Evolutionary conservation across 1,140 invertebrate species (phyloP).

Genomic region (Drosophila malerkotliana): DNA sequence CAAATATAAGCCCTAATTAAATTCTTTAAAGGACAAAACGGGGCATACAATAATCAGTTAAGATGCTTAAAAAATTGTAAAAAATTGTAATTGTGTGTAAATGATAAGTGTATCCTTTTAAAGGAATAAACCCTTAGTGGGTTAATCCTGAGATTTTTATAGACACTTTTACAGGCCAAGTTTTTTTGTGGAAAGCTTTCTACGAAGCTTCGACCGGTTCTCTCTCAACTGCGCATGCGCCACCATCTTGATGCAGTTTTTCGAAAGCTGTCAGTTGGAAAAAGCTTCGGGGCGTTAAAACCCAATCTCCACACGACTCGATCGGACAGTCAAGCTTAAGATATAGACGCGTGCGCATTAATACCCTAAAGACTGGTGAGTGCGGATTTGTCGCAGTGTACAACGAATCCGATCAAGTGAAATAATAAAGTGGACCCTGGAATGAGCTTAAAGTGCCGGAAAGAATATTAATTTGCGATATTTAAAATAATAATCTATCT

Average conservation of each 20-base stretch:
- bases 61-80: no score
- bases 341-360: conserved; percentile 59
- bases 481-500: conserved; percentile 46
- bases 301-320: conserved; percentile 3
- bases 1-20: no score
- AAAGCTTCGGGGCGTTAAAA: conserved; percentile 18
- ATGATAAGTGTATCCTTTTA: no score
- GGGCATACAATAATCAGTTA: no score
- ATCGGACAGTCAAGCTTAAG: conserved; percentile 50
- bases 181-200: conserved; percentile 31
- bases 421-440: conserved; percentile 13
- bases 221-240: conserved; percentile 62
- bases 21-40: no score
- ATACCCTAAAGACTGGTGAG: conserved; percentile 26
- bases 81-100: no score
- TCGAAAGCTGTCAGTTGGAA: conserved; percentile 36
- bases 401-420: conserved; percentile 11
- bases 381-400: conserved; percentile 34
- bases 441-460: conserved; percentile 36
- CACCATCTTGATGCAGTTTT: conserved; percentile 56
- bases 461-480: conserved; percentile 34
- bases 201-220: conserved; percentile 23
- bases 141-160: not conserved
- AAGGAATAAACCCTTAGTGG: not conserved
- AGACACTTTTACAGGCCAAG: not conserved